A percentile compares a stretch with the other conserved stretches of the same genome.
These are phyloP conservation scores for Cataglyphis cursor DNA, from an alignment of 2,888 invertebrate genomes.

Conservation along the genomic window DNA sequence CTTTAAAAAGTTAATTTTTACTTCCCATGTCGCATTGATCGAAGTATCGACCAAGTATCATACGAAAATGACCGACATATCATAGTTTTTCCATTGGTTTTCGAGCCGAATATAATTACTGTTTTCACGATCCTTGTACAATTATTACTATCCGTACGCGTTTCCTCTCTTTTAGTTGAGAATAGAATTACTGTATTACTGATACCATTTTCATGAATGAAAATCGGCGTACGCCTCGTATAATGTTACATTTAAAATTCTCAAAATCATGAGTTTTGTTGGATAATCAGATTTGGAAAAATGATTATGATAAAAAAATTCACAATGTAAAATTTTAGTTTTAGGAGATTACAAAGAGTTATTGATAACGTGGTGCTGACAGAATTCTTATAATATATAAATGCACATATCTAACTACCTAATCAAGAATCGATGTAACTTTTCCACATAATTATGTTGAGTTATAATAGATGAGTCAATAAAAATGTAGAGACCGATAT, in stretches of 20 bases:
- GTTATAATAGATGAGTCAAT: constrained; percentile 10
- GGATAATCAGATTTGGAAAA: not conserved
- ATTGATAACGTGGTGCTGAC: not conserved
- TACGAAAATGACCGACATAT: not conserved
- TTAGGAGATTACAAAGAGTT: not conserved
- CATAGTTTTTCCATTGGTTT: not conserved
- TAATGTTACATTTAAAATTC: not conserved
- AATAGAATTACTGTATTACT: constrained; percentile 53
- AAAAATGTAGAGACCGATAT: not conserved
- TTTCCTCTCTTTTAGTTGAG: constrained; percentile 51
- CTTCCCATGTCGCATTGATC: not conserved
- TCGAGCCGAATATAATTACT: constrained; percentile 26
- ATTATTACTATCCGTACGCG: constrained; percentile 69
- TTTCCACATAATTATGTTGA: not conserved
- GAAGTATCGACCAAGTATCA: constrained; percentile 16
- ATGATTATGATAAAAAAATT: not conserved
- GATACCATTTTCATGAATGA: not conserved
- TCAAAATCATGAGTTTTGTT: not conserved
- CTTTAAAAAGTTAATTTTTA: constrained; percentile 16
- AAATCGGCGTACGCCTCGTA: not conserved
- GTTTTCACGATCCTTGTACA: constrained; percentile 61
- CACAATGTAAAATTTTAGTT: not conserved
- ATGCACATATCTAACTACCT: not conserved
- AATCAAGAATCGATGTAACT: not conserved
- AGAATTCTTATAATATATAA: not conserved